Evolutionary conservation across 1,140 invertebrate species (phyloP), one percentile per base, ranked within the genome.

Genomic region (Popillia japonica): DNA sequence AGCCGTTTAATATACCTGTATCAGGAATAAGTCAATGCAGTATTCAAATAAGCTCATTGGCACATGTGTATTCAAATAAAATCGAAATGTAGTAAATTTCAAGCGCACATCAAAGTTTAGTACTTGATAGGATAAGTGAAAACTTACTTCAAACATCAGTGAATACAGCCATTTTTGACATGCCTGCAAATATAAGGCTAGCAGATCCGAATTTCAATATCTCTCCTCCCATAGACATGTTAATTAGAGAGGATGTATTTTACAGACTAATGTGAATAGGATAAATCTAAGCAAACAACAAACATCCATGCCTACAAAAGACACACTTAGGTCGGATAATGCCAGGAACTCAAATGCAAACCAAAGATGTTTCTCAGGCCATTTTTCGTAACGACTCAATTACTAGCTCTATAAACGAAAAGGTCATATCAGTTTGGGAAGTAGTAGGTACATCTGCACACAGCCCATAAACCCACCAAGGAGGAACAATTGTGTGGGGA

Each of bases 231-330:
- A 44, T 81, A 0, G 79, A 81, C 42, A 27, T 82, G n/a, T 76
- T 81, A 11, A 76, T 82, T 7, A 77, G 78, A 2, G 77, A 59
- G 0, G 79, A 80, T 20, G 72, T 80, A 34, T 81, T 81, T 59
- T 77, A 76, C 9, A 75, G 80, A 22, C 40, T 82, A 34, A 40
- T 82, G 48, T 81, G 81, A 75, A 74, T 80, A 8, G 79, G 74
- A 1, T 79, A 81, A 77, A 78, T 80, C 1, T 48, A 78, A 75
- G 11, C 59, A 0, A 20, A 17, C 17, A n/a, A n/a, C 17, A 61
- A 17, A 8, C 59, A 61, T 20, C 59, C 59, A 8, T 61, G 59
- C 17, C n/a, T 59, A 14, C 3, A 61, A 61, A 61, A 61, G 20
- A 61, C 59, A 0, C 17, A 61, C 2, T 61, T 61, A 8, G 59